A percentile compares a stretch with the other conserved stretches of the same genome.
Evolutionary conservation across 1,140 invertebrate species (phyloP).

Genomic region (Asbolus verrucosus): DNA sequence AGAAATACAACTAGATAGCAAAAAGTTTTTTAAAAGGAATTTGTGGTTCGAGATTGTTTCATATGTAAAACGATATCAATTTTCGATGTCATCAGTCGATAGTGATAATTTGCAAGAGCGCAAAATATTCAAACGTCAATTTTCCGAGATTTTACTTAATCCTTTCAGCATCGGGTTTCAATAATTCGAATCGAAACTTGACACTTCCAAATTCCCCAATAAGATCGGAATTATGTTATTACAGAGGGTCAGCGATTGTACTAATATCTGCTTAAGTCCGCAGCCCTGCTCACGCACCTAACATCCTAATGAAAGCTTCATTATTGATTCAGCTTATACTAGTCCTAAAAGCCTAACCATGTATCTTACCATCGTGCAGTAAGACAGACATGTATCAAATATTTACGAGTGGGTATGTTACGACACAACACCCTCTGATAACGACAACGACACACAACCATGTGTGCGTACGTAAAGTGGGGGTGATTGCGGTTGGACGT

Average conservation of each 20-base stretch:
- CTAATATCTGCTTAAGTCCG: slow-evolving; percentile 11
- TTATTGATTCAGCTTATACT: slow-evolving; percentile 2
- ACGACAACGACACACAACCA: neutral
- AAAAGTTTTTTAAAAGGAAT: too few species aligned
- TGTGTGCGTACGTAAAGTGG: slow-evolving; percentile 7
- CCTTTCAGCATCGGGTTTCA: too few species aligned
- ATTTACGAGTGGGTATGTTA: slow-evolving; percentile 21
- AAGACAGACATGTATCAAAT: slow-evolving; percentile 1
- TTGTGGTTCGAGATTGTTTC: too few species aligned
- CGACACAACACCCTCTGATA: slow-evolving; percentile 4
- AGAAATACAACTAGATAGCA: too few species aligned
- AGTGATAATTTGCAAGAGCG: too few species aligned
- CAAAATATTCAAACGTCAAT: too few species aligned
- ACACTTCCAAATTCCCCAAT: too few species aligned
- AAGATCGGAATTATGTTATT: too few species aligned
- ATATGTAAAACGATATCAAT: too few species aligned
- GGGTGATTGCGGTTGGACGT: slow-evolving; percentile 34
- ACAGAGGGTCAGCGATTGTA: slow-evolving; percentile 7
- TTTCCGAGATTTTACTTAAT: too few species aligned
- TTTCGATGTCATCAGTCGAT: too few species aligned
- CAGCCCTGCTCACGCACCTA: neutral
- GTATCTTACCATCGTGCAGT: neutral
- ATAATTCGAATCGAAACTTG: too few species aligned
- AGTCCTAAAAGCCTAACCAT: slow-evolving; percentile 3
- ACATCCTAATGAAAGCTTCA: slow-evolving; percentile 4